A percentile compares a stretch with the other conserved stretches of the same genome.
These are phyloP conservation scores for Gavialis gangeticus DNA, from an alignment of 2,113 vertebrate species.

Conservation along the genomic window DNA sequence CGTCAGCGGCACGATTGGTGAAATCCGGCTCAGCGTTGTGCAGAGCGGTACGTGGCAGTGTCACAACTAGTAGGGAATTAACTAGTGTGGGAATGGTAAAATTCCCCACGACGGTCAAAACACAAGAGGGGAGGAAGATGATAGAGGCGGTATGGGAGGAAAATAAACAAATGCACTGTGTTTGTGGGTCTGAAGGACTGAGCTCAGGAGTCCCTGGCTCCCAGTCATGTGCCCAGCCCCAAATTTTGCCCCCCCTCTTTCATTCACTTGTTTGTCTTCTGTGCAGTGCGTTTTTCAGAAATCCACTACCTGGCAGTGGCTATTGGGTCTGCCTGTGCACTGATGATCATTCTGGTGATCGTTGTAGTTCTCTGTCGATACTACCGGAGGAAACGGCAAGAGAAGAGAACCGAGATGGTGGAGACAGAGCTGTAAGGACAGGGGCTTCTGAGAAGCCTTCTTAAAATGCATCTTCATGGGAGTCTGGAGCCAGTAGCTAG, in stretches of 20 bases:
- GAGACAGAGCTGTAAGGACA: conserved; percentile 85
- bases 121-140: fast-evolving
- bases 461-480: fast-evolving
- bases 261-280: conserved; percentile 21
- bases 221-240: background rate
- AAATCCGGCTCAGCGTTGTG: conserved; percentile 86
- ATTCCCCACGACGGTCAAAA: background rate
- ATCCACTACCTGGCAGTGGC: conserved; percentile 85
- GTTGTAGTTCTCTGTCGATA: conserved; percentile 78
- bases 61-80: fast-evolving
- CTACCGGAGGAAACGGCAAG: conserved; percentile 72
- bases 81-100: fast-evolving
- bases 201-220: fast-evolving
- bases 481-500: background rate
- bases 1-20: conserved; percentile 84
- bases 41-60: conserved; percentile 70
- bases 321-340: conserved; percentile 83
- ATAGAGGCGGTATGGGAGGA: background rate
- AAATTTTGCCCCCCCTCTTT: background rate
- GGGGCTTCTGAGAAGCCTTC: background rate
- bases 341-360: conserved; percentile 83
- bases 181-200: background rate
- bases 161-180: background rate
- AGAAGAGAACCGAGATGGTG: conserved; percentile 69
- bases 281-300: conserved; percentile 88